Evolutionary conservation across 2,797 vertebrate species (phyloP), one percentile per base, ranked within the genome.

Genomic region (Chloroceryle inda): DNA sequence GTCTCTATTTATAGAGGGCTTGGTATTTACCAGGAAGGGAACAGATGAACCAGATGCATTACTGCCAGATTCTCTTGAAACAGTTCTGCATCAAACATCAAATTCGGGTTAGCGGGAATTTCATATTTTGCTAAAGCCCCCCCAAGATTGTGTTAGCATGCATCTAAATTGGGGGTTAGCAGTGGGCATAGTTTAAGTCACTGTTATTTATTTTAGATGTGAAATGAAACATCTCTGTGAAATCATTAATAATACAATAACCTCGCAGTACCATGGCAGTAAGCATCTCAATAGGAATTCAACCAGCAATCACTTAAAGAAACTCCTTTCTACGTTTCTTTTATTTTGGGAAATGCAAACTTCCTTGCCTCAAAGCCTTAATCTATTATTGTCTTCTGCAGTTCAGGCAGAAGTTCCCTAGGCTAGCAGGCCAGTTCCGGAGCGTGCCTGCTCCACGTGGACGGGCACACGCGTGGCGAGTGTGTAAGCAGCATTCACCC

Each of bases 1-100:
- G 59, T 89, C 90, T 92, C 90, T 97, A 52, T 96, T 96, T 96
- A 77, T 93, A 81, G 94, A 94, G 37, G 66, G 13, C 67, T 90
- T 84, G 75, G 38, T 96, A 75, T 96, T 92, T 97, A 91, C 74
- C 61, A 86, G 73, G 73, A 88, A 82, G 55, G 81, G 78, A 95
- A 75, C 23, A 79, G 85, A 88, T 45, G 72, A 97, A 88, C 73
- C 67, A 92, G 84, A 89, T 80, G 56, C 56, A 71, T 76, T 75
- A 59, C 67, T 96, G 80, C 35, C 89, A 93, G 53, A 75, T 88
- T 91, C 94, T 92, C 66, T 94, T 88, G 73, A 82, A 92, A 84
- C 72, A 87, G 67, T 94, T 93, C 37, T 91, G 19, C 55, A 68
- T 62, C 45, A 92, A 91, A 87, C 40, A 87, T 49, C 18, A 85